phyloP scores from a whole-genome alignment of 2,797 vertebrate species.

The Anguilla anguilla region DNA sequence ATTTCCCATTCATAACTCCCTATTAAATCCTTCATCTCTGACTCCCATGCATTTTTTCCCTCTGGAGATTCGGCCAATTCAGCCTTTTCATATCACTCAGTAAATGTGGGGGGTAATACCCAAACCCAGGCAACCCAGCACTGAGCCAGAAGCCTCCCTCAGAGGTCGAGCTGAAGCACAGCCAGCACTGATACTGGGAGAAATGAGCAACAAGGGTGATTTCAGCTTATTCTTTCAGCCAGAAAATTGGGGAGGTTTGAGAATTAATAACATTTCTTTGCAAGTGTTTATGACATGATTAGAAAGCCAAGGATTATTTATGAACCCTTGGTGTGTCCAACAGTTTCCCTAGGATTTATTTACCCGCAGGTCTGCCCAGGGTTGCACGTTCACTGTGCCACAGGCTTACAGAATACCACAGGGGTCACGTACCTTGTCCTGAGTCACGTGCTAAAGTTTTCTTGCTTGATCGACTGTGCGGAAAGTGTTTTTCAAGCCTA shows the following conservation, averaged over 20 bases:
- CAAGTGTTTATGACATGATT: slow-evolving; percentile 3
- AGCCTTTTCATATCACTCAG: not conserved
- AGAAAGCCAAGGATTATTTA: not conserved
- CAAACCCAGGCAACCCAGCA: not conserved
- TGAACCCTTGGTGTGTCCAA: not conserved
- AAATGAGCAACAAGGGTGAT: not conserved
- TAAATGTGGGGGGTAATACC: not conserved
- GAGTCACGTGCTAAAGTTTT: not conserved
- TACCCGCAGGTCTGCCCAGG: not conserved
- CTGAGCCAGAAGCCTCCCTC: not conserved
- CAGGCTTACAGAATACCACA: not conserved
- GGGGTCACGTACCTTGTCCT: not conserved
- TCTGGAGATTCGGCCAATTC: not conserved
- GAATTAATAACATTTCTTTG: not conserved
- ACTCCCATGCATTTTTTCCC: not conserved
- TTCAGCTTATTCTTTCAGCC: not conserved
- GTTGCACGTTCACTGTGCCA: not conserved
- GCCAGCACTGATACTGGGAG: not conserved
- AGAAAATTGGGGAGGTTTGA: not conserved
- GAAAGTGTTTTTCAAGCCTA: not conserved
- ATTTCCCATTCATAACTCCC: not conserved
- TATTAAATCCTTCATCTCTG: not conserved
- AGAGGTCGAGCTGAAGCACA: not conserved
- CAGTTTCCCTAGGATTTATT: not conserved
- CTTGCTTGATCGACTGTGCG: not conserved